A percentile compares a stretch with the other conserved stretches of the same genome.
phyloP scores from a whole-genome alignment of 2,113 vertebrate species.

The Tachysurus vachellii region DNA sequence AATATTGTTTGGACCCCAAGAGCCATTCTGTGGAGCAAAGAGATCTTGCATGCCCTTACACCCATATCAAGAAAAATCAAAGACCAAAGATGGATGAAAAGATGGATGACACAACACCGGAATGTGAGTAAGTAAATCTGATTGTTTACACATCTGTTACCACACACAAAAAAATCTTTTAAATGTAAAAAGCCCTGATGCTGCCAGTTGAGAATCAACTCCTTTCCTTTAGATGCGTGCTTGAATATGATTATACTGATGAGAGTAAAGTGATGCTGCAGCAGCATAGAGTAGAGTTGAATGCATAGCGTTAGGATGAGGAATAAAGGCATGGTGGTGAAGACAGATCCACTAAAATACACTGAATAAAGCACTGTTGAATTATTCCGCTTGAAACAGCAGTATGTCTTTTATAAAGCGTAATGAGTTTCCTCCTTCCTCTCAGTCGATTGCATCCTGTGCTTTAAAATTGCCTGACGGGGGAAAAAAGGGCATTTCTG shows the following conservation, averaged over 20 bases:
- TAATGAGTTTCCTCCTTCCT: neutral
- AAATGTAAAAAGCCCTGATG: too few relatives aligned
- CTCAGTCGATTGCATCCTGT: neutral
- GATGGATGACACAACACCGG: neutral
- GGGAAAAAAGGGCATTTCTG: neutral
- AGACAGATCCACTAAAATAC: neutral
- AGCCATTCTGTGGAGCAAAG: neutral
- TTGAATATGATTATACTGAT: neutral
- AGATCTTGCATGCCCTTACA: neutral
- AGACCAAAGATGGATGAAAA: neutral
- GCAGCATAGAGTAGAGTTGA: neutral
- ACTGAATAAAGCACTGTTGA: neutral
- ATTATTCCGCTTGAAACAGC: neutral
- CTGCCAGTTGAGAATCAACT: neutral
- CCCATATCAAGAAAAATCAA: neutral
- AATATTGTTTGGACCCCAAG: neutral
- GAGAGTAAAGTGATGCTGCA: neutral
- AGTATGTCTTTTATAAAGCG: neutral
- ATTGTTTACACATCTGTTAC: neutral
- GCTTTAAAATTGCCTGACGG: neutral
- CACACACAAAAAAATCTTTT: too few relatives aligned
- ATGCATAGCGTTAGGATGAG: neutral
- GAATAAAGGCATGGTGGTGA: neutral
- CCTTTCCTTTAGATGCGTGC: neutral
- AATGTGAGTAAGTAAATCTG: neutral